Evolutionary conservation across 2,113 vertebrate species (phyloP).

Genomic region (Cacatua alba): DNA sequence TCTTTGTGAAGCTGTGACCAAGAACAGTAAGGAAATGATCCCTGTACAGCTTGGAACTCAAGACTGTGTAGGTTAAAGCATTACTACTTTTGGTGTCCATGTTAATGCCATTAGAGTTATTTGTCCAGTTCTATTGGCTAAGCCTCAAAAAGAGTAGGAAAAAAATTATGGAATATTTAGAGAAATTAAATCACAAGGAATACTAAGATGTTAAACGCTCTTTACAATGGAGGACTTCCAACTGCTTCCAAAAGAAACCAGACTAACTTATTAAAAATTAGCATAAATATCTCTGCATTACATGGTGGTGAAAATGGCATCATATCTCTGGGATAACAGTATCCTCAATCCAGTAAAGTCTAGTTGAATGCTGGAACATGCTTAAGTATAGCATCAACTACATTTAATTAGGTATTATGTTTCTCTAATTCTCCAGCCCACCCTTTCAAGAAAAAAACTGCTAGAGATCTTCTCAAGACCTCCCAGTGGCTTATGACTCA

Average conservation of each 20-base stretch:
- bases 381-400: not conserved
- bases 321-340: not conserved
- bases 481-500: slow-evolving; percentile 36
- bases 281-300: not conserved
- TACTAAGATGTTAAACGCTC: not conserved
- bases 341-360: not conserved
- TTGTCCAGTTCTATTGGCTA: not conserved
- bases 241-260: not conserved
- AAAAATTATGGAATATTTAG: not conserved
- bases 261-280: not conserved
- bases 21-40: not conserved
- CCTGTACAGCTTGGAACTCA: not conserved
- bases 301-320: not conserved
- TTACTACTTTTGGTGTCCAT: not conserved
- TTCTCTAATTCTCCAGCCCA: not conserved
- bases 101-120: not conserved
- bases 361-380: not conserved
- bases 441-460: not conserved
- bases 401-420: slow-evolving; percentile 41
- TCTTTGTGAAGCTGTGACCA: not conserved
- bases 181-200: not conserved
- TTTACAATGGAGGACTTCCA: not conserved
- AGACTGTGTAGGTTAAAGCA: not conserved
- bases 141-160: not conserved
- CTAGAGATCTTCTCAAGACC: not conserved